Base-by-base conservation (phyloP, 2,888 invertebrate genomes). In the Pyrrhia umbra region DNA sequence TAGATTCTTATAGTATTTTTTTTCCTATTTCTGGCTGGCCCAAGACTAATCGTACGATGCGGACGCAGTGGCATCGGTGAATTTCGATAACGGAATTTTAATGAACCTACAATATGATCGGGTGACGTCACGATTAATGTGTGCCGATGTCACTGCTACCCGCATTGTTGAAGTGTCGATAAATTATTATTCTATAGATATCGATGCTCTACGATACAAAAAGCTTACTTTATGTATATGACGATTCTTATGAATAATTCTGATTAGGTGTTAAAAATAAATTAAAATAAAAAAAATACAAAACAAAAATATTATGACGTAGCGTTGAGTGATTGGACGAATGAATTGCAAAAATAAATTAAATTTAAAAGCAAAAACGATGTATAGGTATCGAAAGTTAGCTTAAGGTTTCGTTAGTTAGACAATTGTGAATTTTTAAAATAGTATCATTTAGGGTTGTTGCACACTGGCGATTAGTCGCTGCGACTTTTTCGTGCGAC, bases 181-280 rank as follows among this genome's bases (percentile, higher is more conserved):
- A 66, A 68, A 72, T 67, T 52, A 67, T 79, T 79, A 75, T 76
- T 67, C 58, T 70, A 75, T 69, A 69, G 43, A 75, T 77, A 59
- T 81, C 81, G 83, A 77, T 64, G 37, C 69, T 59, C 49, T 76
- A 75, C 81, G 75, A 70, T 75, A 74, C 57, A 23, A 34, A 40
- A 75, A 69, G 68, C 75, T 75, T 77, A 73, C 74, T 78, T 73
- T 74, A 76, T 75, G 73, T 78, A 75, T 77, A 83, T 82, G 79
- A 86, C 81, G 79, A 82, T 84, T 87, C 87, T 87, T 87, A 87
- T 87, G 87, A 87, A 74, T 82, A 83, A 75, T 77, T 75, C 75
- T 82, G 79, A 82, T 78, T 86, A 85, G 80, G 73, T 82, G 76
- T 81, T 80, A 79, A 78, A 77, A 74, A 69, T 78, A 63, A 79